These are phyloP conservation scores for Tethya wilhelma DNA, from an alignment of 37 sponge, comb jelly and placozoan genomes.

Conservation along the genomic window DNA sequence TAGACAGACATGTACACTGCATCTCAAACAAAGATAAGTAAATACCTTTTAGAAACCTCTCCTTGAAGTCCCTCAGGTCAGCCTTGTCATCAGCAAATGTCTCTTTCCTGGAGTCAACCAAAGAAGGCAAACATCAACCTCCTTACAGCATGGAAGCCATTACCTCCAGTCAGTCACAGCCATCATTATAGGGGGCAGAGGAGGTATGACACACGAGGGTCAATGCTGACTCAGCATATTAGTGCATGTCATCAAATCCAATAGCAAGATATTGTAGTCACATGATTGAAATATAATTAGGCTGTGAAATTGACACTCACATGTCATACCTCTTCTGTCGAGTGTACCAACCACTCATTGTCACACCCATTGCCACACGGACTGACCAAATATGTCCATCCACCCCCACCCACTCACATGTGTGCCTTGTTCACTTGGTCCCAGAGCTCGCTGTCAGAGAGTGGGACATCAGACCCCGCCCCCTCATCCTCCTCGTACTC, in stretches of 20 bases:
- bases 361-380: background rate
- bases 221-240: background rate
- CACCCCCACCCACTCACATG: slow-evolving; percentile 56
- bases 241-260: no score
- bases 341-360: background rate
- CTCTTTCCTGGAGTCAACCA: slow-evolving; percentile 56
- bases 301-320: no score
- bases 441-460: slow-evolving; percentile 70
- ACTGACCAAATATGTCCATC: no score
- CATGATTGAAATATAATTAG: no score
- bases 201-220: background rate
- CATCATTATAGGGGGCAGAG: background rate
- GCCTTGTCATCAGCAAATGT: slow-evolving; percentile 84
- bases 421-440: slow-evolving; percentile 85
- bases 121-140: background rate
- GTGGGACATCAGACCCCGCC: slow-evolving; percentile 44
- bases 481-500: slow-evolving; percentile 82
- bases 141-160: background rate
- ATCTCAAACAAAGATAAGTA: background rate
- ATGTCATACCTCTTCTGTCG: background rate
- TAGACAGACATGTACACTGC: background rate
- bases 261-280: no score
- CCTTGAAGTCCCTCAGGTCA: slow-evolving; percentile 72
- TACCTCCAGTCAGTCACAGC: no score
- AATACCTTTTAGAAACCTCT: slow-evolving; percentile 79